Evolutionary conservation across 2,888 invertebrate genomes (phyloP), one percentile per base, ranked within the genome.

Genomic region (Aporophyla lueneburgensis): DNA sequence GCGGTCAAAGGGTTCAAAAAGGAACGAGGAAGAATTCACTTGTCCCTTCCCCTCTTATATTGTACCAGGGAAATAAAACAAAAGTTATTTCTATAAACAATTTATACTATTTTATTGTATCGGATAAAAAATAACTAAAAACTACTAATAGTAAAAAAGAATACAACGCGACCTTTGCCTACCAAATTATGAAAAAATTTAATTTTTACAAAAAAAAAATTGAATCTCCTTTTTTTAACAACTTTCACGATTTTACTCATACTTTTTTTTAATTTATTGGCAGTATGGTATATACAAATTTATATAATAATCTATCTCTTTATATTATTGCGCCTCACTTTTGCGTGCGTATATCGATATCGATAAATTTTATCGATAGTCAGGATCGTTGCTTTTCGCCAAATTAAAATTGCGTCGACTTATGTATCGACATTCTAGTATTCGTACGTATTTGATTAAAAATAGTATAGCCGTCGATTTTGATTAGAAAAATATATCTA

Each of bases 91-190:
- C 89, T 88, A 88, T 88, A 88, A 88, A 88, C 88, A 88, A 84
- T 86, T 89, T 88, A 87, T 89, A 88, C 89, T 89, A 86, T 86
- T 83, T 83, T 87, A 93, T 93, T 94, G 93, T 94, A 93, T 94
- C 89, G 92, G 93, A 95, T 95, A 93, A 95, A 96, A 95, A 90
- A 95, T 94, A 96, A 95, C 95, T 95, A 95, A 93, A 94, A 94
- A 93, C 95, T 95, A 88, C 74, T 87, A 81, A 84, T 88, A 89
- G 86, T 89, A 88, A 83, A 89, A 96, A 93, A 91, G 89, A 92
- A 91, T 87, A 88, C 85, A 83, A 83, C 84, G 77, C 78, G 79
- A 81, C 86, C 75, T 76, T 82, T 82, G 76, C 80, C 79, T 83
- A 81, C 75, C 76, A 83, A 86, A 80, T 78, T 75, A 85, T 83